These are phyloP conservation scores for Hybognathus amarus DNA, from an alignment of 2,797 vertebrate genomes.

Conservation along the genomic window DNA sequence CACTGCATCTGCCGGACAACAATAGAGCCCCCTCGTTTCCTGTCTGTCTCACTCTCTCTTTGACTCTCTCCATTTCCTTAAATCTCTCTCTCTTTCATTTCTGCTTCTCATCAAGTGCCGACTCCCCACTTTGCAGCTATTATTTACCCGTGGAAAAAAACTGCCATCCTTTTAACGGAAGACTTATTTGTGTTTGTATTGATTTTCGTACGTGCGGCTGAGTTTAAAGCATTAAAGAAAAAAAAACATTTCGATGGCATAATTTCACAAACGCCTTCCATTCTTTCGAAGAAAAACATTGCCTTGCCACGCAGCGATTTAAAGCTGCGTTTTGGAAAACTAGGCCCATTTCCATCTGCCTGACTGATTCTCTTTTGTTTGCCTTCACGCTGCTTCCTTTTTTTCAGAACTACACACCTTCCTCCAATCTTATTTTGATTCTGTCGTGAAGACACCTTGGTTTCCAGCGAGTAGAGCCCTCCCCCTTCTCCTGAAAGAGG, in stretches of 20 bases:
- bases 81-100: conserved; percentile 25
- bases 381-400: conserved; percentile 38
- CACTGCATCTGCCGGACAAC: conserved; percentile 73
- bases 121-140: conserved; percentile 39
- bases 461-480: conserved; percentile 41
- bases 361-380: conserved; percentile 50
- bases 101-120: conserved; percentile 27
- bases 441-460: conserved; percentile 56
- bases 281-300: conserved; percentile 5
- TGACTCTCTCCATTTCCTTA: conserved; percentile 30
- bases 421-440: conserved; percentile 44
- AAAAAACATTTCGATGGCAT: conserved; percentile 22
- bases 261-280: conserved; percentile 36
- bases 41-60: conserved; percentile 45
- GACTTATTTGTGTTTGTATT: conserved; percentile 52
- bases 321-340: conserved; percentile 19
- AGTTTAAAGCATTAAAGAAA: conserved; percentile 38
- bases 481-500: conserved; percentile 37
- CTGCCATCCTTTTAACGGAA: conserved; percentile 27
- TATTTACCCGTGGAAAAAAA: conserved; percentile 35
- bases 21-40: conserved; percentile 61
- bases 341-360: conserved; percentile 8
- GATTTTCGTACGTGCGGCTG: conserved; percentile 39
- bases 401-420: conserved; percentile 1
- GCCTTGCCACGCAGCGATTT: background rate